These are phyloP conservation scores for Falco peregrinus DNA, from an alignment of 2,797 vertebrate genomes.

Conservation along the genomic window DNA sequence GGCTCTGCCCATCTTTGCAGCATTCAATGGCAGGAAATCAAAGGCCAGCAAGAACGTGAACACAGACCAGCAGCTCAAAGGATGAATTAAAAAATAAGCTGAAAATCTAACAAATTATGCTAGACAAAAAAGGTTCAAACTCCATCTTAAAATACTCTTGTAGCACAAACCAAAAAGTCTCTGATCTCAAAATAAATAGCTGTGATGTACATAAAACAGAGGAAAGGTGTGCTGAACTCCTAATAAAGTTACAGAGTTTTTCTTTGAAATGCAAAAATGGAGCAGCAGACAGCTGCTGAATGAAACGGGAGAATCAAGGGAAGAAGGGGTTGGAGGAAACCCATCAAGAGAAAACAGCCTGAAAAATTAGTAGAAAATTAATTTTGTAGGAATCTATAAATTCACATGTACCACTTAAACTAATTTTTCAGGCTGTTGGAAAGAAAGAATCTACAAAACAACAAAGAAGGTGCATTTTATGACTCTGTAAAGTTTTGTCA, in stretches of 20 bases:
- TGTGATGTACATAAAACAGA: fast-evolving
- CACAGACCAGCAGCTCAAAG: not conserved
- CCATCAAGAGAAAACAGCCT: not conserved
- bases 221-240: not conserved
- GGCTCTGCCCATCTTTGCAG: not conserved
- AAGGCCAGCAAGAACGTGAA: not conserved
- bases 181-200: not conserved
- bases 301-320: not conserved
- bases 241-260: not conserved
- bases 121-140: not conserved
- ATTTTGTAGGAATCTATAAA: not conserved
- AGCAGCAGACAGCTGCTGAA: not conserved
- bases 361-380: not conserved
- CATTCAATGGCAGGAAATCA: not conserved
- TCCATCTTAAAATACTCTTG: not conserved
- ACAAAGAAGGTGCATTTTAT: not conserved
- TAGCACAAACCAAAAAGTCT: not conserved
- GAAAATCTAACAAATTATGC: not conserved
- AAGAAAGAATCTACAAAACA: not conserved
- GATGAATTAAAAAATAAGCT: not conserved
- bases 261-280: not conserved
- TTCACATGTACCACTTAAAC: too few relatives aligned
- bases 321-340: not conserved
- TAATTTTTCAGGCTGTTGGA: too few relatives aligned
- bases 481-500: not conserved